phyloP scores from a whole-genome alignment of 2,888 invertebrate genomes.

The Agapostemon virescens region DNA sequence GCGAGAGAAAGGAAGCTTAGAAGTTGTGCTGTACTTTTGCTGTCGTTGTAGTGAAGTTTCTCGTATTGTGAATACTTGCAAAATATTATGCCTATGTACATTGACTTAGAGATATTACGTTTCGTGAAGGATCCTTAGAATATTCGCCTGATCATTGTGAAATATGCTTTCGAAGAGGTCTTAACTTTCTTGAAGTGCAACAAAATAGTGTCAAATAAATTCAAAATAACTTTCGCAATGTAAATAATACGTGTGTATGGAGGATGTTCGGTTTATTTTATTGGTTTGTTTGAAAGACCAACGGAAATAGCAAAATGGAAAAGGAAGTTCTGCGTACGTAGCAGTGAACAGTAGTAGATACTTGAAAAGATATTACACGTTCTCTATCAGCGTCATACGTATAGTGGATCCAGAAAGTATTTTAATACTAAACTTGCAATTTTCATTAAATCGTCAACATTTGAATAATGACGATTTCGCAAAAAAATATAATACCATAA shows the following conservation, averaged over 20 bases:
- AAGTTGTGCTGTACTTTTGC: background rate
- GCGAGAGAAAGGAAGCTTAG: constrained; percentile 9
- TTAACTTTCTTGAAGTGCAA: background rate
- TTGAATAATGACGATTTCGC: background rate
- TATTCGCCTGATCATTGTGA: background rate
- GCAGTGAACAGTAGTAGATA: background rate
- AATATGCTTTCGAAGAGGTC: background rate
- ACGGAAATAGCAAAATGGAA: background rate
- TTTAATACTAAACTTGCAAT: too few relatives aligned
- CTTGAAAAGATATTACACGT: too few relatives aligned
- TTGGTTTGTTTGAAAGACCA: background rate
- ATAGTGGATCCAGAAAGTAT: background rate
- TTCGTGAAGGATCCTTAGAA: background rate
- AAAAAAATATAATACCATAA: too few relatives aligned
- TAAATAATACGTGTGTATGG: background rate
- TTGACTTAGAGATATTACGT: background rate
- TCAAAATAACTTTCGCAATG: background rate
- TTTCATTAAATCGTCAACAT: background rate
- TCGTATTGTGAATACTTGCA: background rate
- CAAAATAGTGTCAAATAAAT: background rate
- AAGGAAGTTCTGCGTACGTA: background rate
- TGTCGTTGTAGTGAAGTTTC: background rate
- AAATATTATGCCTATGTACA: background rate
- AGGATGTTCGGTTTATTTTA: background rate
- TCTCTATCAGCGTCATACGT: background rate